phyloP scores from a whole-genome alignment of 2,113 vertebrate genomes.

The Caranx melampygus region DNA sequence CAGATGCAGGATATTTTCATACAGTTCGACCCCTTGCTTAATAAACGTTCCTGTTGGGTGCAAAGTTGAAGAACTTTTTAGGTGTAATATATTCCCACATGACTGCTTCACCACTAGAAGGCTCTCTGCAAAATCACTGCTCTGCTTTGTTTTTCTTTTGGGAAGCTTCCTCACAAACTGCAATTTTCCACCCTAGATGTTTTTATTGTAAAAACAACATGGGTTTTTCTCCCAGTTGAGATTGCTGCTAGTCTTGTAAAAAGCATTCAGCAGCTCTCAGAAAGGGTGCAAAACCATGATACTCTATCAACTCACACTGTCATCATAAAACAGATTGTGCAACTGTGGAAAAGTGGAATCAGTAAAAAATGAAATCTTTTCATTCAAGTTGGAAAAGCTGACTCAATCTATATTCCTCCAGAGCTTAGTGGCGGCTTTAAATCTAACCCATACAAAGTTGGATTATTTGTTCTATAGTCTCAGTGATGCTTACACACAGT shows the following conservation, averaged over 20 bases:
- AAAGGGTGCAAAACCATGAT: conserved; percentile 11
- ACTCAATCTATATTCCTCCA: conserved; percentile 63
- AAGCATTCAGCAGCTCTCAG: conserved; percentile 31
- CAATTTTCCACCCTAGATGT: conserved; percentile 42
- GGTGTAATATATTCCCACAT: neutral
- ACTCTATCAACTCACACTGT: conserved; percentile 41
- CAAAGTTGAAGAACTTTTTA: neutral
- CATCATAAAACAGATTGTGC: conserved; percentile 43
- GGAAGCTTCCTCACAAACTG: conserved; percentile 32
- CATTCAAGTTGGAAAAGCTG: conserved; percentile 58
- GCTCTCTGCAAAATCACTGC: neutral
- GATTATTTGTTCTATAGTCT: conserved; percentile 63
- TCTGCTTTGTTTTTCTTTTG: neutral
- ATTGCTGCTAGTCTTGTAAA: conserved; percentile 36
- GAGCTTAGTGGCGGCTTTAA: conserved; percentile 68
- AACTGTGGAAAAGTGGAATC: conserved; percentile 40
- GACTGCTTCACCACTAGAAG: neutral
- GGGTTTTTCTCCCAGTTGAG: neutral
- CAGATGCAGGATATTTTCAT: neutral
- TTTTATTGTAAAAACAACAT: conserved; percentile 41
- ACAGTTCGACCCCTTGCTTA: neutral
- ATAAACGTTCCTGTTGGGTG: neutral
- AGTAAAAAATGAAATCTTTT: conserved; percentile 46
- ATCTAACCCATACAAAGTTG: conserved; percentile 62
- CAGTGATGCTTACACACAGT: conserved; percentile 34